These are phyloP conservation scores for Coleophora flavipennella DNA, from an alignment of 2,888 invertebrate species.

Conservation along the genomic window DNA sequence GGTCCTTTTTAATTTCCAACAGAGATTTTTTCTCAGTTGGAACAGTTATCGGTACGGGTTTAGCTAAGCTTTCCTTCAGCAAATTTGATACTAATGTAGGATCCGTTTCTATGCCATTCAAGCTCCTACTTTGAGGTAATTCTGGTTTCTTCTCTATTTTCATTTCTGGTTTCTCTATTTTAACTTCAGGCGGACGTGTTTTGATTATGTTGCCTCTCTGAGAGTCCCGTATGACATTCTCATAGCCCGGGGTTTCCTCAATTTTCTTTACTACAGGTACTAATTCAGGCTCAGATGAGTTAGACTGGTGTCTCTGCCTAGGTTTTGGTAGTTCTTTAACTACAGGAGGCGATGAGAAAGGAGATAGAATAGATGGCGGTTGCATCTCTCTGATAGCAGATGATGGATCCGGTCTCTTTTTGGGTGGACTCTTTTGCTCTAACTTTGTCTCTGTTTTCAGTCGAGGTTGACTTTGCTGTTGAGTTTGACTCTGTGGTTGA, in stretches of 20 bases:
- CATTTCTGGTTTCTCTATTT: slow-evolving; percentile 13
- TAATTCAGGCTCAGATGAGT: slow-evolving; percentile 71
- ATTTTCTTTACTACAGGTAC: slow-evolving; percentile 75
- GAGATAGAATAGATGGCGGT: slow-evolving; percentile 56
- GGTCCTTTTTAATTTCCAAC: slow-evolving; percentile 39
- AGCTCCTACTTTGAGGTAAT: slow-evolving; percentile 26
- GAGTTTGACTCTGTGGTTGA: slow-evolving; percentile 8
- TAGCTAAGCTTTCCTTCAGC: slow-evolving; percentile 76
- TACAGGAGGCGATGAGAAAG: slow-evolving; percentile 57
- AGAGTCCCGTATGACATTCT: slow-evolving; percentile 72
- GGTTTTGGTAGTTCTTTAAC: slow-evolving; percentile 13
- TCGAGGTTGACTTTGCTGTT: slow-evolving; percentile 21
- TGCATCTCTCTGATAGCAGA: slow-evolving; percentile 54
- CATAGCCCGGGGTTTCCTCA: slow-evolving; percentile 75
- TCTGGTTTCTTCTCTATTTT: slow-evolving; percentile 40
- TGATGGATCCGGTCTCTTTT: slow-evolving; percentile 46
- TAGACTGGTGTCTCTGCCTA: slow-evolving; percentile 52
- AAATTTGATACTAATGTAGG: slow-evolving; percentile 80
- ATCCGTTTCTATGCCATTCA: slow-evolving; percentile 81
- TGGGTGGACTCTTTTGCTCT: slow-evolving; percentile 25
- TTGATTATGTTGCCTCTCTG: slow-evolving; percentile 48
- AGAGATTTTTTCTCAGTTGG: slow-evolving; percentile 51
- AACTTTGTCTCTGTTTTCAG: slow-evolving; percentile 25
- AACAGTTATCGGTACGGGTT: slow-evolving; percentile 57
- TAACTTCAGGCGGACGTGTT: slow-evolving; percentile 33